Percentiles rank a stretch among this genome's conserved stretches.
Evolutionary conservation across 2,113 vertebrate genomes (phyloP).

Genomic region (Aramus guarauna): DNA sequence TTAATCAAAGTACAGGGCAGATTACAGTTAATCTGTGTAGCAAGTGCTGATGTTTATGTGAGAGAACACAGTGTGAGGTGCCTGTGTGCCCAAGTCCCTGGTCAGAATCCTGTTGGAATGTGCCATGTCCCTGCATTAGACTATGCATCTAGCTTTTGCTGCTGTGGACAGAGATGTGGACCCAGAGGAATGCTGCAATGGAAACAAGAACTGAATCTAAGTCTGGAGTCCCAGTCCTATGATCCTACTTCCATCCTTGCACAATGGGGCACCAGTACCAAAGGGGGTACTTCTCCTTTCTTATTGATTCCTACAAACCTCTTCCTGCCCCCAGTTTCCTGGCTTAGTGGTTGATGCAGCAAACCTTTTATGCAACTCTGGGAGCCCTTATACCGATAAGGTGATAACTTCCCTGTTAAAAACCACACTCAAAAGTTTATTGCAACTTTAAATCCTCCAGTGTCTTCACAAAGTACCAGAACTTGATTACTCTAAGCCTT

Average conservation of each 20-base stretch:
- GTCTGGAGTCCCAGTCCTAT: background rate
- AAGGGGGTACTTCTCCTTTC: background rate
- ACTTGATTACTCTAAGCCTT: background rate
- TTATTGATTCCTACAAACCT: background rate
- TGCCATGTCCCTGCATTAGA: accelerated
- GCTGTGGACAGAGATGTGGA: background rate
- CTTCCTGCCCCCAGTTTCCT: background rate
- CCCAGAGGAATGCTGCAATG: background rate
- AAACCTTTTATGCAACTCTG: background rate
- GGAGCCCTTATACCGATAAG: background rate
- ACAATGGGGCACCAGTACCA: background rate
- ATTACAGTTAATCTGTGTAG: background rate
- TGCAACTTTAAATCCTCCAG: background rate
- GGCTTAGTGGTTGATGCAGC: background rate
- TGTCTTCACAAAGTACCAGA: background rate
- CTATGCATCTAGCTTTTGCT: background rate
- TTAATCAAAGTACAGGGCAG: background rate
- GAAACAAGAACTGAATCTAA: background rate
- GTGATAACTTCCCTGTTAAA: background rate
- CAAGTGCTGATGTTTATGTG: background rate
- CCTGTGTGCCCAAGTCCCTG: accelerated
- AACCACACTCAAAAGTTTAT: background rate
- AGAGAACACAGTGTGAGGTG: background rate
- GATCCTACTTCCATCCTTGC: background rate
- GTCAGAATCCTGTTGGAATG: background rate